Evolutionary conservation across 2,113 vertebrate species (phyloP).

Genomic region (Chloropsis cyanopogon): DNA sequence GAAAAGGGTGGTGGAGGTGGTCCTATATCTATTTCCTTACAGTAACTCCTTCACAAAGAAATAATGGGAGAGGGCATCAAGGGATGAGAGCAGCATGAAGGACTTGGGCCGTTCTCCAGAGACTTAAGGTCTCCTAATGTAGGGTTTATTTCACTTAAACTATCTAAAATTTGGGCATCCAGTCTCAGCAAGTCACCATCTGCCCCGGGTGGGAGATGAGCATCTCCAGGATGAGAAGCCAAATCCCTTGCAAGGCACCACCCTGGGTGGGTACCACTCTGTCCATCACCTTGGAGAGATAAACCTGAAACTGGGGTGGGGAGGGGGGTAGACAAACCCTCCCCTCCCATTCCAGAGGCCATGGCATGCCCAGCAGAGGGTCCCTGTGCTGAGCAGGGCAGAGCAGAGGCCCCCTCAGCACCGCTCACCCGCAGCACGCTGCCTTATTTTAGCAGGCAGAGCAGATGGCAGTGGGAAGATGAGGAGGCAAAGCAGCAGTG

Average conservation of each 20-base stretch:
- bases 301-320: rapidly evolving
- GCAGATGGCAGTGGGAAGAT: conserved; percentile 57
- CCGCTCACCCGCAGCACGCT: not conserved
- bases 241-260: not conserved
- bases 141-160: not conserved
- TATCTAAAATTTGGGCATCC: not conserved
- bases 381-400: not conserved
- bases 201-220: not conserved
- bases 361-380: not conserved
- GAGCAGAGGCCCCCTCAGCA: not conserved
- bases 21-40: not conserved
- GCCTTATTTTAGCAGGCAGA: conserved; percentile 53
- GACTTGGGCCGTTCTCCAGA: not conserved
- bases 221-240: not conserved
- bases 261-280: not conserved
- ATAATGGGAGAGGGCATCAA: rapidly evolving
- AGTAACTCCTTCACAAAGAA: not conserved
- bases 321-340: not conserved
- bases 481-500: not conserved
- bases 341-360: not conserved
- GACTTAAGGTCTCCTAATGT: not conserved
- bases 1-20: not conserved
- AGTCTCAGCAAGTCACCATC: not conserved
- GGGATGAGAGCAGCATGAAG: not conserved
- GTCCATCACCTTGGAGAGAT: not conserved